Conservation (phyloP, 23 tunicate species). For the Trididemnum clinides region DNA sequence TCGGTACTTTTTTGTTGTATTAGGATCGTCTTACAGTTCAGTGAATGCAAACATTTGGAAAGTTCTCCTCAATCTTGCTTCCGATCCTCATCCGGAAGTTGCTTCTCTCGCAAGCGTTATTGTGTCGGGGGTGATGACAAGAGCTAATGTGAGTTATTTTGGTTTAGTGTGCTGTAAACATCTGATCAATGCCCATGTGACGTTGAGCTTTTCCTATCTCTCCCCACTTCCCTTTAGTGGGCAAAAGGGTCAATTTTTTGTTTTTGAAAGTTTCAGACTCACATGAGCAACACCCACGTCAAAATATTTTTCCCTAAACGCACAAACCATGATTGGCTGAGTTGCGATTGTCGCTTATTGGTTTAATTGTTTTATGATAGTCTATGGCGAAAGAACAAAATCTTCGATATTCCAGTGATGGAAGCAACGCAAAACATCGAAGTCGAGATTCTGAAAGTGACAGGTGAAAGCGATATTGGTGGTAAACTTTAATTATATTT, state of each 20-base stretch:
- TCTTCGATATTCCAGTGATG: constrained; percentile 32
- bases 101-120: constrained; percentile 47
- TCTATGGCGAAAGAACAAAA: constrained; percentile 57
- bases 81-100: constrained; percentile 84
- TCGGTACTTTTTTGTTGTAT: too few species aligned
- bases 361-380: constrained; percentile 7
- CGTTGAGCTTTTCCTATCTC: too few species aligned
- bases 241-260: too few species aligned
- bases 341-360: too few species aligned
- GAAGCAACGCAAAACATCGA: not conserved
- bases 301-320: too few species aligned
- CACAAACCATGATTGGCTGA: too few species aligned
- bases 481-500: too few species aligned
- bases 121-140: constrained; percentile 55
- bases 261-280: too few species aligned
- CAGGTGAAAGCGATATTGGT: not conserved
- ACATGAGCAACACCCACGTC: too few species aligned
- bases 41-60: constrained; percentile 89
- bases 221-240: too few species aligned
- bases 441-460: constrained; percentile 30
- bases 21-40: constrained; percentile 82
- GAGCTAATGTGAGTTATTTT: constrained; percentile 68
- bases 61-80: constrained; percentile 52
- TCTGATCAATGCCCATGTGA: too few species aligned
- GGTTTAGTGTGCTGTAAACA: too few species aligned